phyloP scores from a whole-genome alignment of 2,797 vertebrate genomes.

The Prionace glauca region DNA sequence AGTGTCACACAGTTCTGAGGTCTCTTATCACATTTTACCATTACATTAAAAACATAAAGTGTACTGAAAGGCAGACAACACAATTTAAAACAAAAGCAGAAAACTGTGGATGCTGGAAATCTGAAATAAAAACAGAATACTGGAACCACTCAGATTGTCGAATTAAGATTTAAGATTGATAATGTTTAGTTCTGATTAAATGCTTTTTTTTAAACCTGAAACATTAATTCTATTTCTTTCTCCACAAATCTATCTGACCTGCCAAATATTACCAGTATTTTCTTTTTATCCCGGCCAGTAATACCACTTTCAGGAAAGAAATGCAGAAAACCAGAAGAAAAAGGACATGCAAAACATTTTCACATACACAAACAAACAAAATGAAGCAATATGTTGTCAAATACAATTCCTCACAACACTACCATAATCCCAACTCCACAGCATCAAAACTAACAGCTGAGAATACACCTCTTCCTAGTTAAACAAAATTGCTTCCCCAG shows the following conservation, averaged over 20 bases:
- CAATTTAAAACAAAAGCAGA: neutral
- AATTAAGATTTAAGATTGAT: neutral
- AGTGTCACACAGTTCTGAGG: neutral
- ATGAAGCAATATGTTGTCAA: neutral
- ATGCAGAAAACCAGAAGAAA: neutral
- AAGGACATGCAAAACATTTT: neutral
- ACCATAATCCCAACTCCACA: neutral
- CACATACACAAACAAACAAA: neutral
- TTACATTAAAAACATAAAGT: neutral
- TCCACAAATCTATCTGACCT: neutral
- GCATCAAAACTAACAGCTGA: neutral
- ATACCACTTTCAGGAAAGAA: neutral
- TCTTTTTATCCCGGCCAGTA: neutral
- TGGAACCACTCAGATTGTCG: neutral
- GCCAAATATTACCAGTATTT: neutral
- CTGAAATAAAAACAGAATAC: neutral
- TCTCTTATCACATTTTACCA: neutral
- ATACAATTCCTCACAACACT: neutral
- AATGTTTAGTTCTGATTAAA: neutral
- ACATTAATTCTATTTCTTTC: neutral
- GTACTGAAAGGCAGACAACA: neutral
- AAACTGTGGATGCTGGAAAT: neutral
- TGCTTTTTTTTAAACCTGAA: neutral
- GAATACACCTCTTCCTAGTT: neutral
- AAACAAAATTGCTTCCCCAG: neutral